phyloP scores from a whole-genome alignment of 2,113 vertebrate species.

The Leptosomus discolor region DNA sequence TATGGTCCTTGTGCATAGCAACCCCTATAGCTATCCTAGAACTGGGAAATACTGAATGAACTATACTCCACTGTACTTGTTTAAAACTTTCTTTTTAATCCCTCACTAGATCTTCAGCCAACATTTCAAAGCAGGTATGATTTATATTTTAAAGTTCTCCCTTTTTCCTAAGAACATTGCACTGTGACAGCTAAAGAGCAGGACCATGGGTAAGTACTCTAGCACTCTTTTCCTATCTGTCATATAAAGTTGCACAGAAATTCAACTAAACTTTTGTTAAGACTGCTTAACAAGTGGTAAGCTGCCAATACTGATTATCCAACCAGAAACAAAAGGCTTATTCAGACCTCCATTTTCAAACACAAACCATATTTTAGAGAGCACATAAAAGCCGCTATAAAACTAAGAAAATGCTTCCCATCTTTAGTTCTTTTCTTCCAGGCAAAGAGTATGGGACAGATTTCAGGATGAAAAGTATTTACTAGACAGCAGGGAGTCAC shows the following conservation, averaged over 20 bases:
- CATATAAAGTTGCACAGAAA: neutral
- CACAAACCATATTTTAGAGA: neutral
- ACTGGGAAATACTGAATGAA: neutral
- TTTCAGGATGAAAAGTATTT: neutral
- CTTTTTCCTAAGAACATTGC: neutral
- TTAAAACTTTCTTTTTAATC: neutral
- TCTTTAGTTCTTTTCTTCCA: neutral
- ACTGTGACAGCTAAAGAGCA: neutral
- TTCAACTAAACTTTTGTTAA: neutral
- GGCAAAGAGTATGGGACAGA: neutral
- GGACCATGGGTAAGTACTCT: neutral
- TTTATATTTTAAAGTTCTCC: neutral
- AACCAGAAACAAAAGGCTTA: neutral
- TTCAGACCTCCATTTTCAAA: neutral
- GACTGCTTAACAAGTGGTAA: neutral
- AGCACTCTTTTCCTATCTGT: neutral
- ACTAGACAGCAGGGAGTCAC: neutral
- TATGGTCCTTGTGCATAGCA: neutral
- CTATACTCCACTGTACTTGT: neutral
- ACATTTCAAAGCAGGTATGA: neutral
- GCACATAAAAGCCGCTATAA: neutral
- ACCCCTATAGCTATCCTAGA: neutral
- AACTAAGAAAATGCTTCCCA: neutral
- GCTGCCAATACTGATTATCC: neutral
- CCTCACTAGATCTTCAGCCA: neutral